Conservation (phyloP, 2,888 invertebrate species). For the Trissolcus japonicus region DNA sequence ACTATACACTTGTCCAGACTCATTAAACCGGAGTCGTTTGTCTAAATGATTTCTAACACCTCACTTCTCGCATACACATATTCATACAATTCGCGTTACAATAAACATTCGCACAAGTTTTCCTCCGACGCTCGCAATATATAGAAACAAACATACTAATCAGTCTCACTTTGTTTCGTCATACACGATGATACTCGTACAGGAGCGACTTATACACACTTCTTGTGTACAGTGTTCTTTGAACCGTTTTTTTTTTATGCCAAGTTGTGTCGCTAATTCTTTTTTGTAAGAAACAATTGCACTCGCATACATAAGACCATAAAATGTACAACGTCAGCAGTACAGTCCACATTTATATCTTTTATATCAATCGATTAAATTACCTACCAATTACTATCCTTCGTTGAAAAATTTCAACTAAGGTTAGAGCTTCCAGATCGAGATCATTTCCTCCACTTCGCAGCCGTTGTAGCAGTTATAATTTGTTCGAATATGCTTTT, state of each 20-base stretch:
- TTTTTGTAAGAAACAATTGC: constrained; percentile 57
- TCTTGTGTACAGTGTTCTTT: constrained; percentile 26
- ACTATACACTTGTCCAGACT: constrained; percentile 71
- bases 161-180: constrained; percentile 53
- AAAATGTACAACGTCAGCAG: constrained; percentile 66
- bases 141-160: constrained; percentile 53
- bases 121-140: constrained; percentile 42
- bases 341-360: constrained; percentile 67
- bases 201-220: constrained; percentile 30
- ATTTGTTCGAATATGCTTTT: constrained; percentile 11
- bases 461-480: constrained; percentile 8
- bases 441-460: constrained; percentile 51
- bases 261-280: constrained; percentile 4
- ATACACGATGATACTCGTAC: constrained; percentile 39
- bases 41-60: constrained; percentile 60
- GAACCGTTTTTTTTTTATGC: constrained; percentile 19
- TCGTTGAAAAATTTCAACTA: constrained; percentile 60
- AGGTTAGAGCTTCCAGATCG: constrained; percentile 61
- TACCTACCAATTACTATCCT: constrained; percentile 63
- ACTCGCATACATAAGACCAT: constrained; percentile 61
- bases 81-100: constrained; percentile 40
- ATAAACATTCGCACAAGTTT: constrained; percentile 42
- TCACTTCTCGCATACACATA: constrained; percentile 39
- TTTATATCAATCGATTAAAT: constrained; percentile 65
- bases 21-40: constrained; percentile 66